Evolutionary conservation across 2,888 invertebrate species (phyloP).

Genomic region (Volucella inanis): DNA sequence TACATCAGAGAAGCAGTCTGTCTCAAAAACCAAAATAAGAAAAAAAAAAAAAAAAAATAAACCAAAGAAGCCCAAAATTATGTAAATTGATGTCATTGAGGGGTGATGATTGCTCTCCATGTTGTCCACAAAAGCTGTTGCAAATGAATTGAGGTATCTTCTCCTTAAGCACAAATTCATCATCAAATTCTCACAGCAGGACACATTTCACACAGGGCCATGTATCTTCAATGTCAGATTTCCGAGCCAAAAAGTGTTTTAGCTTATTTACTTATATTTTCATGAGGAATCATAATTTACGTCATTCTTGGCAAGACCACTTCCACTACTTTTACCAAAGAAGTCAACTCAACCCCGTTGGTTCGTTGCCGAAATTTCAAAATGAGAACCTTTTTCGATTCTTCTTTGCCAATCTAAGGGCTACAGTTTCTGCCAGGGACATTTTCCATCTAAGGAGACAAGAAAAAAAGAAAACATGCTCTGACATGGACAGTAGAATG

Average conservation of each 20-base stretch:
- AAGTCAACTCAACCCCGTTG: not conserved
- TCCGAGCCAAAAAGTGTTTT: slow-evolving; percentile 45
- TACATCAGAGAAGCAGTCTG: not conserved
- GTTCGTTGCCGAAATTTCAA: slow-evolving; percentile 40
- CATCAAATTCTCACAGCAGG: slow-evolving; percentile 38
- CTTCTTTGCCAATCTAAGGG: slow-evolving; percentile 20
- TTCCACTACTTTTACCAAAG: no score
- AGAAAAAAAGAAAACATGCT: slow-evolving; percentile 28
- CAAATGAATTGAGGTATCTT: slow-evolving; percentile 12
- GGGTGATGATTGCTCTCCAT: slow-evolving; percentile 3
- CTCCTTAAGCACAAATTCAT: slow-evolving; percentile 10
- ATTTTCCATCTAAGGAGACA: slow-evolving; percentile 39
- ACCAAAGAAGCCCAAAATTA: not conserved
- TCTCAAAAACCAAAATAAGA: slow-evolving; percentile 1
- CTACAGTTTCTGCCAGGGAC: slow-evolving; percentile 42
- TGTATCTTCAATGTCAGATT: slow-evolving; percentile 31
- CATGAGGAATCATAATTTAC: slow-evolving; percentile 62
- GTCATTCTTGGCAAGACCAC: not conserved
- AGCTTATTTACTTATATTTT: slow-evolving; percentile 66
- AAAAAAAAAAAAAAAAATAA: slow-evolving; percentile 4
- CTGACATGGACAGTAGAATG: slow-evolving; percentile 35
- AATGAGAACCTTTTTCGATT: slow-evolving; percentile 29
- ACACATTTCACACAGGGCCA: slow-evolving; percentile 30
- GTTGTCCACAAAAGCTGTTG: slow-evolving; percentile 15
- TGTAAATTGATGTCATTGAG: slow-evolving; percentile 12